Conservation (phyloP, 53 echinoderm and acorn worm genomes). For the Pentamera pediparva region DNA sequence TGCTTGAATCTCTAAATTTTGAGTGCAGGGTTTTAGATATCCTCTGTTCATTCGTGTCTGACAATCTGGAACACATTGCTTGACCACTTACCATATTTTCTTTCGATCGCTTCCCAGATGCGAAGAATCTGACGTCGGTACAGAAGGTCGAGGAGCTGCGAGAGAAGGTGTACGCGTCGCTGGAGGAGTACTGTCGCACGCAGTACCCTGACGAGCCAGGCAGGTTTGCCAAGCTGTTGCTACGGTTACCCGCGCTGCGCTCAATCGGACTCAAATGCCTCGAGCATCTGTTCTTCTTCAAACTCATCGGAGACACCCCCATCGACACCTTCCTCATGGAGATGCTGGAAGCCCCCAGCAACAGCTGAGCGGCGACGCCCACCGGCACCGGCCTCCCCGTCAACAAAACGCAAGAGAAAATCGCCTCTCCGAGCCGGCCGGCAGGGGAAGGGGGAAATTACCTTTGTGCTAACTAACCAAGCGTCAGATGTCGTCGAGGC, state of each 20-base stretch:
- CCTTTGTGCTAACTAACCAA: no score
- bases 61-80: background rate
- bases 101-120: conserved; percentile 51
- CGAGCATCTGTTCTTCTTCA: conserved; percentile 98
- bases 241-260: conserved; percentile 92
- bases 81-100: background rate
- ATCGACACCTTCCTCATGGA: conserved; percentile 99
- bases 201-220: conserved; percentile 86
- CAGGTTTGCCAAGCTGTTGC: conserved; percentile 88
- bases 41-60: no score
- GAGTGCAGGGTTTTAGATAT: no score
- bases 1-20: no score
- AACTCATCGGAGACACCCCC: conserved; percentile 98
- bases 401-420: background rate
- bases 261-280: conserved; percentile 99
- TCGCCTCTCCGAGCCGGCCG: background rate
- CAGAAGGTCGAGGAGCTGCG: conserved; percentile 98
- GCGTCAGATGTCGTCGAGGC: conserved; percentile 10
- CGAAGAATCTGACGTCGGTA: conserved; percentile 94
- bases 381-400: no score
- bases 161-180: conserved; percentile 96
- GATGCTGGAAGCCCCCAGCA: conserved; percentile 98
- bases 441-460: background rate
- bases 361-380: conserved; percentile 61
- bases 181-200: conserved; percentile 96